phyloP scores from a whole-genome alignment of 2,888 invertebrate species.

The Xestia sexstrigata region DNA sequence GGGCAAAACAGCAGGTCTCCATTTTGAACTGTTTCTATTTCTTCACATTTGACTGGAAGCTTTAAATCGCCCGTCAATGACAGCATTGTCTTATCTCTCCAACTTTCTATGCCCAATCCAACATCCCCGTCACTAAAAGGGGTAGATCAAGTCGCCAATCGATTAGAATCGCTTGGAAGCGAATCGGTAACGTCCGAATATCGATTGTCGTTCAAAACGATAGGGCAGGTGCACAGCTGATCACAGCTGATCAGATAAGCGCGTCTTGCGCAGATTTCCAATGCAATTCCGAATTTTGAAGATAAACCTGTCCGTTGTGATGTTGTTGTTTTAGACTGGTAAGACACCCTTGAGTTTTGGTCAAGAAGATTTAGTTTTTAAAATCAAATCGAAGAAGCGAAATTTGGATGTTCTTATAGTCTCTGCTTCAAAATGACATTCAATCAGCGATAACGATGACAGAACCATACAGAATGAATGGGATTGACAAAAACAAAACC shows the following conservation, averaged over 20 bases:
- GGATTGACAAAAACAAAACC: not conserved
- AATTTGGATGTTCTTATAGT: not conserved
- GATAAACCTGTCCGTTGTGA: constrained; percentile 65
- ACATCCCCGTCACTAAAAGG: constrained; percentile 43
- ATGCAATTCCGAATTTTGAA: constrained; percentile 74
- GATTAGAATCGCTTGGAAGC: constrained; percentile 60
- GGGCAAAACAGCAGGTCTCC: not conserved
- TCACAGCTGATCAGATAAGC: constrained; percentile 56
- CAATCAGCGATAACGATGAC: not conserved
- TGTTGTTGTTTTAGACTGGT: constrained; percentile 20
- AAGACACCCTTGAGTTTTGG: constrained; percentile 14
- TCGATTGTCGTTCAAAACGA: constrained; percentile 69
- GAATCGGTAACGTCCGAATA: constrained; percentile 65
- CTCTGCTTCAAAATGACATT: not conserved
- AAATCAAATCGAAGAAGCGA: no score
- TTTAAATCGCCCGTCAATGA: not conserved
- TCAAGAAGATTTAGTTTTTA: not conserved
- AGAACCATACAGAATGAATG: not conserved
- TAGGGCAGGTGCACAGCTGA: constrained; percentile 66
- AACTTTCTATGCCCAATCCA: constrained; percentile 15
- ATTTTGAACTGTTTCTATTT: not conserved
- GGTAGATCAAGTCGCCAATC: constrained; percentile 57
- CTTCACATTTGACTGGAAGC: not conserved
- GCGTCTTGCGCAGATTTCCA: constrained; percentile 69
- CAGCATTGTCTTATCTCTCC: constrained; percentile 19